Conservation (phyloP, 1,140 invertebrate species). For the Drosophila kepulauana region DNA sequence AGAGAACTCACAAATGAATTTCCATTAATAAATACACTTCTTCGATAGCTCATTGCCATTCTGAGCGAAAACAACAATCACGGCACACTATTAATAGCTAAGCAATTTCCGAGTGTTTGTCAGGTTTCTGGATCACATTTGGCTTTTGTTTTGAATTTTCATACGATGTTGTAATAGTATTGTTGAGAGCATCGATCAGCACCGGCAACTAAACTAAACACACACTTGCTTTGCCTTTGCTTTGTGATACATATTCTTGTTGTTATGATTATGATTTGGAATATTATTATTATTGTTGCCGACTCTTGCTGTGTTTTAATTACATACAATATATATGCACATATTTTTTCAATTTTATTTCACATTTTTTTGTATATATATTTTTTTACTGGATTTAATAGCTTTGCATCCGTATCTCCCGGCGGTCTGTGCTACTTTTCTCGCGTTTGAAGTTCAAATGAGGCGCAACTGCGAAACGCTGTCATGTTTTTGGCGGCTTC, state of each 20-base stretch:
- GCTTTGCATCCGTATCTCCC: slow-evolving; percentile 66
- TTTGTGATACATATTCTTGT: slow-evolving; percentile 45
- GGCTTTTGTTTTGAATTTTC: slow-evolving; percentile 5
- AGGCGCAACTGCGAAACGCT: slow-evolving; percentile 71
- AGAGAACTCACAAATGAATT: slow-evolving; percentile 14
- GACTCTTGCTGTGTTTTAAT: slow-evolving; percentile 19
- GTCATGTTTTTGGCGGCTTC: slow-evolving; percentile 51
- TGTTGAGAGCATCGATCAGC: neutral
- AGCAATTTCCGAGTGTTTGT: slow-evolving; percentile 21
- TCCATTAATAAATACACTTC: slow-evolving; percentile 24
- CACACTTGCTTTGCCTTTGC: slow-evolving; percentile 30
- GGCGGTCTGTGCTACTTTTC: slow-evolving; percentile 71
- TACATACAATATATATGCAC: slow-evolving; percentile 1
- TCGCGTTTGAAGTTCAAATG: slow-evolving; percentile 82
- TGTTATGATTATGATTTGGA: slow-evolving; percentile 33
- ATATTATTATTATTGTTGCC: slow-evolving; percentile 13
- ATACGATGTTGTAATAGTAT: neutral
- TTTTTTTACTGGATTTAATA: slow-evolving; percentile 44
- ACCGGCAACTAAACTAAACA: slow-evolving; percentile 8
- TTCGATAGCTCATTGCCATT: slow-evolving; percentile 26
- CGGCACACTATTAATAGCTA: slow-evolving; percentile 18
- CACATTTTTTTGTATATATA: neutral
- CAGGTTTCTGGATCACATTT: slow-evolving; percentile 1
- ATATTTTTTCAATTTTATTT: neutral
- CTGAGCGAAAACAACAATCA: slow-evolving; percentile 1